phyloP scores from a whole-genome alignment of 1,140 invertebrate genomes.

The Lordiphosa collinella region DNA sequence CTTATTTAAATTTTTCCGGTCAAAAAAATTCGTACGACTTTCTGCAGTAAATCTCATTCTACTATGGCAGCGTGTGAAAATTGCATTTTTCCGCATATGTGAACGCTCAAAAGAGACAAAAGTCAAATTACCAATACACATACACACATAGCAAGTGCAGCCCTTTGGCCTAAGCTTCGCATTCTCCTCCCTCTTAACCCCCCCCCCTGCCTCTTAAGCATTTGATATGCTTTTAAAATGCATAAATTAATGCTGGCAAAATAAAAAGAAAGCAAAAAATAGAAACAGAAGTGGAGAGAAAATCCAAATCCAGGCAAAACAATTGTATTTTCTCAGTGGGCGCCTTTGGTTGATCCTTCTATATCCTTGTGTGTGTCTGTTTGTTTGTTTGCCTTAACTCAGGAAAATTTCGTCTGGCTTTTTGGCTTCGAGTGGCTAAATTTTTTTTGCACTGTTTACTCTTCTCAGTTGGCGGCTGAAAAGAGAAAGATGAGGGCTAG shows the following conservation, averaged over 20 bases:
- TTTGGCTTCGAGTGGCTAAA: conserved; percentile 45
- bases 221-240: conserved; percentile 61
- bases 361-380: conserved; percentile 11
- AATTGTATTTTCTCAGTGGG: conserved; percentile 56
- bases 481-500: not conserved
- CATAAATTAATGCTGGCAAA: conserved; percentile 52
- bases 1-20: no score
- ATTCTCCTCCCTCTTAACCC: not conserved
- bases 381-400: conserved; percentile 50
- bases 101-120: conserved; percentile 38
- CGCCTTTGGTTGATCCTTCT: conserved; percentile 15
- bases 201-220: conserved; percentile 17
- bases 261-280: conserved; percentile 8
- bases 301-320: conserved; percentile 32
- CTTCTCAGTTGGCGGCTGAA: conserved; percentile 23
- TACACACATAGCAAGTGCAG: not conserved
- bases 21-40: conserved; percentile 2
- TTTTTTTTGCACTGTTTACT: conserved; percentile 53
- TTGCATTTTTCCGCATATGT: conserved; percentile 59
- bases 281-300: conserved; percentile 22
- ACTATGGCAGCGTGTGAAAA: conserved; percentile 62
- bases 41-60: conserved; percentile 13
- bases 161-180: not conserved
- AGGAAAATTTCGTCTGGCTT: conserved; percentile 57
- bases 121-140: conserved; percentile 26